phyloP scores from a whole-genome alignment of 2,888 invertebrate species.

The Miltochrista miniata region DNA sequence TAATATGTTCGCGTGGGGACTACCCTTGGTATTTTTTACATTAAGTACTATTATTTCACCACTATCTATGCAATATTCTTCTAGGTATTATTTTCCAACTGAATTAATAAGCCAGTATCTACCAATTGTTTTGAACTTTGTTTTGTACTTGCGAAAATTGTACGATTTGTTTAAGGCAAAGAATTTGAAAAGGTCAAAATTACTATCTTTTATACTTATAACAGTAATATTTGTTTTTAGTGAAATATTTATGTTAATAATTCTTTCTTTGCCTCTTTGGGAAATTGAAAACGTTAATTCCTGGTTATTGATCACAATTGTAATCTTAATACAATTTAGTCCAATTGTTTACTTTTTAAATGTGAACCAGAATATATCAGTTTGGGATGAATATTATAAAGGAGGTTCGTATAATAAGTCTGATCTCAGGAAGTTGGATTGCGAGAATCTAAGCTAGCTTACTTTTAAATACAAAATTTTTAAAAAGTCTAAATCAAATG shows the following conservation, averaged over 20 bases:
- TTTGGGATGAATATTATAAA: neutral
- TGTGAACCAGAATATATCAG: neutral
- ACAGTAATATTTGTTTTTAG: conserved; percentile 19
- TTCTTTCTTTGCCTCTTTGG: neutral
- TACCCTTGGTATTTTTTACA: neutral
- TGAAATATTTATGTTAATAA: conserved; percentile 8
- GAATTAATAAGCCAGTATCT: neutral
- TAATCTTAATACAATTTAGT: neutral
- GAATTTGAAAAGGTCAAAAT: neutral
- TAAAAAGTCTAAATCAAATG: no score
- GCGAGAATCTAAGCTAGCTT: no score
- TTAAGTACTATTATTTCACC: neutral
- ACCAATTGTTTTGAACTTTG: neutral
- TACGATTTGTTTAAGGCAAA: neutral
- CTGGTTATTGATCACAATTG: neutral
- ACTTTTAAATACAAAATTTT: no score
- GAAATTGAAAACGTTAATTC: neutral
- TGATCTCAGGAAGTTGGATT: no score
- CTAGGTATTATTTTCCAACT: neutral
- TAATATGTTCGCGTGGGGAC: conserved; percentile 12
- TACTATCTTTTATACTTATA: conserved; percentile 6
- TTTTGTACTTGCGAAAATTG: neutral
- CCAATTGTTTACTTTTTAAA: neutral
- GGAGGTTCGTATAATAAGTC: no score
- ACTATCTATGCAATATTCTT: neutral